Conservation (phyloP, 2,888 invertebrate genomes). For the Cheilosia impressa region DNA sequence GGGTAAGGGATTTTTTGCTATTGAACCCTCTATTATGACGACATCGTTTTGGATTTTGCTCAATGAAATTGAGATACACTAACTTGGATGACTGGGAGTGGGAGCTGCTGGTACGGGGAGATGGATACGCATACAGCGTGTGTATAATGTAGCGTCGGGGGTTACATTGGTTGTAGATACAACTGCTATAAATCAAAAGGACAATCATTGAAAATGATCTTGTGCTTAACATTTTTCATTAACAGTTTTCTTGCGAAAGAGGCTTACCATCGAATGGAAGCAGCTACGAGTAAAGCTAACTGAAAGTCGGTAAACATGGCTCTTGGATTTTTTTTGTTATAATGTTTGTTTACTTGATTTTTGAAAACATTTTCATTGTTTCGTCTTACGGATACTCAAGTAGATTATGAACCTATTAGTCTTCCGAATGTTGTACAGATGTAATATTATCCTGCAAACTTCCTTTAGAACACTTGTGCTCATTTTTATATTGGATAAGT, state of each 20-base stretch:
- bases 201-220: neutral
- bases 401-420: no score
- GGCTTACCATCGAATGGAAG: neutral
- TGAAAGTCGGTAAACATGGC: neutral
- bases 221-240: neutral
- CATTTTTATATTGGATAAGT: no score
- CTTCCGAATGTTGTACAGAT: no score
- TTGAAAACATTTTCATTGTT: neutral
- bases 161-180: neutral
- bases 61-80: conserved; percentile 25
- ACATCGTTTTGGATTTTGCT: conserved; percentile 30
- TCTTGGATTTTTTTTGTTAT: neutral
- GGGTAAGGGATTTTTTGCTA: conserved; percentile 26
- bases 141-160: neutral
- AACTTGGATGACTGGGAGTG: neutral
- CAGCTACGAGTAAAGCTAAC: neutral
- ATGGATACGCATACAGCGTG: neutral
- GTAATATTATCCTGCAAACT: no score
- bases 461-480: no score
- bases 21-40: conserved; percentile 33
- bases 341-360: neutral
- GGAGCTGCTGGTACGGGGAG: neutral
- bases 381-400: no score
- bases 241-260: conserved; percentile 3
- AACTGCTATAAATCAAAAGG: conserved; percentile 4